Evolutionary conservation across 1,140 invertebrate genomes (phyloP).

Genomic region (Calliphora vicina): DNA sequence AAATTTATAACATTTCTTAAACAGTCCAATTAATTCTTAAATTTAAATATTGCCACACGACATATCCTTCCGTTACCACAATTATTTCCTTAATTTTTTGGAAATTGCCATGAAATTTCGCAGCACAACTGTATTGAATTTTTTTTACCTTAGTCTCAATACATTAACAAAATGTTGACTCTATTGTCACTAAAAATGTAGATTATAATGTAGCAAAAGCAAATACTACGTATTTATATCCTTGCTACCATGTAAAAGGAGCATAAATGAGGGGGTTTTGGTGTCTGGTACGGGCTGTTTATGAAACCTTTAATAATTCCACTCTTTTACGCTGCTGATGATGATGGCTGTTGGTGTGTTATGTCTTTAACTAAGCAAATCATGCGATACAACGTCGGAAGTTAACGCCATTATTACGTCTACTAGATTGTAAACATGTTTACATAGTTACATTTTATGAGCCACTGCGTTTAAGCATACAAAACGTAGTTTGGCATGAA

Average conservation of each 20-base stretch:
- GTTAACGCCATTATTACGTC: slow-evolving; percentile 5
- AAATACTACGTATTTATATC: neutral
- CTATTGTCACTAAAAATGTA: slow-evolving; percentile 7
- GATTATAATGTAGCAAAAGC: neutral
- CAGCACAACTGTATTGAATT: neutral
- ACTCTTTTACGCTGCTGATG: neutral
- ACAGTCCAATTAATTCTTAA: neutral
- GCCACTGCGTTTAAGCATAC: neutral
- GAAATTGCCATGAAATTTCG: neutral
- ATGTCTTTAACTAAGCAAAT: neutral
- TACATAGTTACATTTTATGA: slow-evolving; percentile 14
- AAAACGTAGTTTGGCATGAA: neutral
- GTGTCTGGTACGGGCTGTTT: neutral
- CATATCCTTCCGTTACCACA: neutral
- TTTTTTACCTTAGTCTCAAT: neutral
- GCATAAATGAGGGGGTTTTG: neutral
- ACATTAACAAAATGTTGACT: neutral
- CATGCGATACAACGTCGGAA: neutral
- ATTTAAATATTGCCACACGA: neutral
- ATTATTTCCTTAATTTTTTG: neutral
- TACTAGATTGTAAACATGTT: slow-evolving; percentile 9
- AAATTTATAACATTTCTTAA: too few relatives aligned
- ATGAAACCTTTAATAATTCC: neutral
- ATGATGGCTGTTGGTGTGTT: neutral
- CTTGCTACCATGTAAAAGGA: neutral